These are phyloP conservation scores for Rhynchomys soricoides DNA, from an alignment of 2,113 vertebrate genomes.

Conservation along the genomic window DNA sequence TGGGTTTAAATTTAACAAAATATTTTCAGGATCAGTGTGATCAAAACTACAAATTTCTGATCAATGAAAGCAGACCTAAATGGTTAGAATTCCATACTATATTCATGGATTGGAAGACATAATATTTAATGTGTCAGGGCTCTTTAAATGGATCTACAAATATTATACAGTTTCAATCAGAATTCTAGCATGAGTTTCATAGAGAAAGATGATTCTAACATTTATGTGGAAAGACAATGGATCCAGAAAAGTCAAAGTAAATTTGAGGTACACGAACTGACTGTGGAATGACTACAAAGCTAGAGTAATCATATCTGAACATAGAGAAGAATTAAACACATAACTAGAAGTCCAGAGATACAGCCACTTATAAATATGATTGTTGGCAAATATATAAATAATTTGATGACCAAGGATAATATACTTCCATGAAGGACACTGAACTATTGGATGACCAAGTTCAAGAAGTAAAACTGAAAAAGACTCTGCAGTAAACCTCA, in stretches of 20 bases:
- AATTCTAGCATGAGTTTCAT: not conserved
- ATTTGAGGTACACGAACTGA: not conserved
- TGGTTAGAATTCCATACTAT: not conserved
- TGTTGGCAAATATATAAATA: not conserved
- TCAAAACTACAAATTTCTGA: conserved; percentile 7
- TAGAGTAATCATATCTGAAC: not conserved
- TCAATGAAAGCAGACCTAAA: not conserved
- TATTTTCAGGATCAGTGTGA: not conserved
- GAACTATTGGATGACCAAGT: not conserved
- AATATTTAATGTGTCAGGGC: not conserved
- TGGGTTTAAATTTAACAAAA: not conserved
- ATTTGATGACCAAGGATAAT: not conserved
- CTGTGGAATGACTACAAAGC: not conserved
- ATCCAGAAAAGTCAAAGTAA: not conserved
- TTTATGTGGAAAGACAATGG: not conserved
- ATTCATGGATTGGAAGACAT: not conserved
- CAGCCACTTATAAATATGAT: not conserved
- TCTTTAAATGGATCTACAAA: not conserved
- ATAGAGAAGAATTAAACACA: not conserved
- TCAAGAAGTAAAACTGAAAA: not conserved
- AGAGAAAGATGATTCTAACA: not conserved
- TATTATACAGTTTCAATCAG: not conserved
- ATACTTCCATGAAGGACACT: not conserved
- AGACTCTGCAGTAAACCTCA: not conserved
- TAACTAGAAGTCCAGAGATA: not conserved